Evolutionary conservation across 2,888 invertebrate species (phyloP).

Genomic region (Gymnosoma rotundatum): DNA sequence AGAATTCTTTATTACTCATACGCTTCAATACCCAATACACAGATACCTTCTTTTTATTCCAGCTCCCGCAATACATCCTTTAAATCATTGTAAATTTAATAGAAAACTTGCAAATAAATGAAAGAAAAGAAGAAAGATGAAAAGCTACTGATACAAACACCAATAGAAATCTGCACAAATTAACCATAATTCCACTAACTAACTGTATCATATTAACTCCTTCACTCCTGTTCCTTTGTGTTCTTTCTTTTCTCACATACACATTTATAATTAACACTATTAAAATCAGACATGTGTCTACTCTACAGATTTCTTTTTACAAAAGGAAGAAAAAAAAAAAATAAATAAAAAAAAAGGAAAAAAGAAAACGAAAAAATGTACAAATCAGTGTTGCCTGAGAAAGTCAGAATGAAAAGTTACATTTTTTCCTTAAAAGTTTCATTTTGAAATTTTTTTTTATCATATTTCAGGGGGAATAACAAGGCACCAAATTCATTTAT

Average conservation of each 20-base stretch:
- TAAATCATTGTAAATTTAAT: slow-evolving; percentile 1
- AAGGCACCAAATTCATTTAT: too few species aligned
- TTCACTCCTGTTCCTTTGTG: neutral
- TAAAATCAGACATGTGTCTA: slow-evolving; percentile 24
- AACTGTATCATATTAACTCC: slow-evolving; percentile 41
- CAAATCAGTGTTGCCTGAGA: too few species aligned
- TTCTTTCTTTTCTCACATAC: neutral
- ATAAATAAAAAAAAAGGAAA: neutral
- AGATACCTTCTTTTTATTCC: neutral
- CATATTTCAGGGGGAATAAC: too few species aligned
- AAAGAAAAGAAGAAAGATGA: neutral
- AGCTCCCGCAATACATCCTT: neutral
- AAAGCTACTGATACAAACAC: neutral
- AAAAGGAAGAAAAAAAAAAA: neutral
- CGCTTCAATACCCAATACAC: neutral
- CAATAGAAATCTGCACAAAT: slow-evolving; percentile 37
- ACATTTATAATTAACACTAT: slow-evolving; percentile 29
- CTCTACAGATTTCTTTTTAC: neutral
- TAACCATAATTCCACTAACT: slow-evolving; percentile 55
- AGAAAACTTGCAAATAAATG: neutral
- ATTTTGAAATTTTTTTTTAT: too few species aligned
- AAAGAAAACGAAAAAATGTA: slow-evolving; percentile 20
- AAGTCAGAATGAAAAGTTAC: too few species aligned
- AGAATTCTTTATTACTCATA: slow-evolving; percentile 3
- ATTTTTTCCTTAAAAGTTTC: too few species aligned